phyloP scores from a whole-genome alignment of 2,113 vertebrate genomes.

The Diglossa brunneiventris region DNA sequence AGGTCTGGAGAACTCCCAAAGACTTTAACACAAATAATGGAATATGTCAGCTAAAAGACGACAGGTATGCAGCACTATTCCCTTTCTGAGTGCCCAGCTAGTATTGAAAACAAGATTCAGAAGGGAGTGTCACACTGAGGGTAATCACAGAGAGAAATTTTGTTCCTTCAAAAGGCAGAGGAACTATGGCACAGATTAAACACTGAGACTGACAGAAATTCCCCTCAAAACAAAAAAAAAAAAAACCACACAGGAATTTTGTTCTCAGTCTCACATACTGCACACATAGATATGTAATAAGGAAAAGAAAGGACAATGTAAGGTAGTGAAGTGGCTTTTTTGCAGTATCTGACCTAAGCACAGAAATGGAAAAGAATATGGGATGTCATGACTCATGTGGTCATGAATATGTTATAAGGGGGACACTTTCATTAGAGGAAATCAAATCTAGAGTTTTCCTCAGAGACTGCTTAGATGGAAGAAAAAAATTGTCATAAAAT shows the following conservation, averaged over 20 bases:
- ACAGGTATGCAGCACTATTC: neutral
- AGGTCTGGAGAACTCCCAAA: neutral
- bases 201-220: neutral
- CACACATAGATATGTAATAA: neutral
- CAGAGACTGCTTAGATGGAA: neutral
- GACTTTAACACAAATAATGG: neutral
- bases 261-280: neutral
- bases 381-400: neutral
- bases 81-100: neutral
- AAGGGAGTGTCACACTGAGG: neutral
- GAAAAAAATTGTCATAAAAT: neutral
- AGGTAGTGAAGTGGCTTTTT: neutral
- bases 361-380: neutral
- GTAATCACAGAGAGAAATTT: neutral
- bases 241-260: neutral
- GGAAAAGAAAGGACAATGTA: neutral
- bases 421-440: neutral
- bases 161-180: neutral
- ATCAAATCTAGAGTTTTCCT: conserved; percentile 17
- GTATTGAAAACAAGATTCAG: neutral
- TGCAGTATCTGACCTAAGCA: neutral
- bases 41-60: neutral
- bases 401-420: neutral
- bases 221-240: neutral
- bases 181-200: neutral